Evolutionary conservation across 2,888 invertebrate genomes (phyloP).

Genomic region (Drosophila limbata): DNA sequence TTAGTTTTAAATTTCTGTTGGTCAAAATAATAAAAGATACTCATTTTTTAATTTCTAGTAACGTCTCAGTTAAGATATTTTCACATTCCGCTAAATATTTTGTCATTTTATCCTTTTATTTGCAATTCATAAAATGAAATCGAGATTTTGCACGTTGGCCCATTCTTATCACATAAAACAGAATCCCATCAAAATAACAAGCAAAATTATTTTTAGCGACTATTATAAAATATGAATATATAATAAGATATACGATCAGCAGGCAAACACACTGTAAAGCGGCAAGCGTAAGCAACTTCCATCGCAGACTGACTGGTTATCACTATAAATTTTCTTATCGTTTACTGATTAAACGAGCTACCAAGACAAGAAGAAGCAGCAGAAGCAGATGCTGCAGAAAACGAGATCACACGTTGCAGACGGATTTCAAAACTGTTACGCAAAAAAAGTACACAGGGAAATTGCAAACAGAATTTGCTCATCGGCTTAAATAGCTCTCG

Average conservation of each 20-base stretch:
- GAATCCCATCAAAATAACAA: slow-evolving; percentile 9
- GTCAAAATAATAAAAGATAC: too few relatives aligned
- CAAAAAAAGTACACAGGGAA: slow-evolving; percentile 35
- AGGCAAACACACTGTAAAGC: slow-evolving; percentile 63
- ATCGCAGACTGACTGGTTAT: slow-evolving; percentile 44
- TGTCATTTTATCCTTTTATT: too few relatives aligned
- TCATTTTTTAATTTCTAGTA: too few relatives aligned
- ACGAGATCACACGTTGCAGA: background rate
- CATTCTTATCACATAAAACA: background rate
- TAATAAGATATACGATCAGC: slow-evolving; percentile 30
- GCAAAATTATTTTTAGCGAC: slow-evolving; percentile 55
- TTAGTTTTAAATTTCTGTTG: too few relatives aligned
- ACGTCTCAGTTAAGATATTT: too few relatives aligned
- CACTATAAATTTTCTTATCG: slow-evolving; percentile 42
- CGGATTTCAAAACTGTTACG: slow-evolving; percentile 32
- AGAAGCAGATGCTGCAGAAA: slow-evolving; percentile 20
- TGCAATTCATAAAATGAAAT: too few relatives aligned
- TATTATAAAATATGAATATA: slow-evolving; percentile 31
- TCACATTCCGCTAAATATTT: too few relatives aligned
- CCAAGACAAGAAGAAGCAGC: slow-evolving; percentile 7
- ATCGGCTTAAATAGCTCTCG: slow-evolving; percentile 8
- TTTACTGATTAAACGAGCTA: slow-evolving; percentile 30
- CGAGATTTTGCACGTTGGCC: background rate
- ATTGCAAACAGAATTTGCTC: slow-evolving; percentile 36
- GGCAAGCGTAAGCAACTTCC: slow-evolving; percentile 59